phyloP scores from a whole-genome alignment of 2,888 invertebrate genomes.

The Sipha maydis region DNA sequence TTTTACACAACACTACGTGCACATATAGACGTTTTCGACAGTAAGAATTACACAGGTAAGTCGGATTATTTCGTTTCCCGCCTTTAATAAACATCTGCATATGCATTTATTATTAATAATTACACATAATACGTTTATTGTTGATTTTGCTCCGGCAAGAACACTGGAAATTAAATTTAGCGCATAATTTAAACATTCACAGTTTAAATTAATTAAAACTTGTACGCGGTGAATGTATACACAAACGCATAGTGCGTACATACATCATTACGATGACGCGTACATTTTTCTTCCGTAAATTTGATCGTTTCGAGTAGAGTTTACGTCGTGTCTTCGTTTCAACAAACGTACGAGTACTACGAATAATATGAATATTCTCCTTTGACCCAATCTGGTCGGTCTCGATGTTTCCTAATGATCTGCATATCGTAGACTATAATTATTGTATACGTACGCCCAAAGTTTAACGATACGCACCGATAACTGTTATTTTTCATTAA shows the following conservation, averaged over 20 bases:
- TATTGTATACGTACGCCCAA: too few species aligned
- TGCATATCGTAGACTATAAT: not conserved
- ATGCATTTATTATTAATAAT: conserved; percentile 1
- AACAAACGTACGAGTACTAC: not conserved
- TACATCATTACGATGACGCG: conserved; percentile 1
- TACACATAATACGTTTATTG: not conserved
- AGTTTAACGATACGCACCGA: too few species aligned
- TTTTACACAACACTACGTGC: too few species aligned
- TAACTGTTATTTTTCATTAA: too few species aligned
- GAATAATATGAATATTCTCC: not conserved
- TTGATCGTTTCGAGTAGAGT: conserved; percentile 22
- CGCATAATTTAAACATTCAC: conserved; percentile 17
- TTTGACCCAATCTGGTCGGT: not conserved
- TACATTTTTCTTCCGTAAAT: not conserved
- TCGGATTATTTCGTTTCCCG: not conserved
- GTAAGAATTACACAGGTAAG: not conserved
- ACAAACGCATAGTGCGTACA: not conserved
- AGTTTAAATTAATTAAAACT: conserved; percentile 52
- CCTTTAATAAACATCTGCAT: not conserved
- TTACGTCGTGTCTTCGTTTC: conserved; percentile 6
- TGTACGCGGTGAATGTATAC: not conserved
- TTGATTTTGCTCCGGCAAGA: not conserved
- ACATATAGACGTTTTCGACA: not conserved
- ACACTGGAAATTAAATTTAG: conserved; percentile 4
- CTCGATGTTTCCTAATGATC: not conserved